Evolutionary conservation across 2,113 vertebrate species (phyloP).

Genomic region (Sebastes schlegelii): DNA sequence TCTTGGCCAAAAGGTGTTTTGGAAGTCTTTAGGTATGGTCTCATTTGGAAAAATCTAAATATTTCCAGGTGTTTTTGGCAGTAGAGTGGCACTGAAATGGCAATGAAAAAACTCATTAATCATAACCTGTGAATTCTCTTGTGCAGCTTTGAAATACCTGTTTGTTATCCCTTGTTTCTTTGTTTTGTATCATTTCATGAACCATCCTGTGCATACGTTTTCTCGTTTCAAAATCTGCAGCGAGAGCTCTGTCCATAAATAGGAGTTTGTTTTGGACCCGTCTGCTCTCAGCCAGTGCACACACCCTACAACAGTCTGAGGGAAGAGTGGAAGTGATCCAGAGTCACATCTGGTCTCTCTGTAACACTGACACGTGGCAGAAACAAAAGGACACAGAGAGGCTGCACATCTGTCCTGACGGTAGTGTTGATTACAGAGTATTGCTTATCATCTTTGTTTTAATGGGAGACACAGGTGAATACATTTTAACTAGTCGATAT

Average conservation of each 20-base stretch:
- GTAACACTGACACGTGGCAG: slow-evolving; percentile 85
- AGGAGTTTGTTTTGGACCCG: slow-evolving; percentile 61
- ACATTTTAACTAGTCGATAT: no score
- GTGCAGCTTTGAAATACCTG: background rate
- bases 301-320: slow-evolving; percentile 36
- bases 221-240: background rate
- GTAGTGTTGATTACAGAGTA: background rate
- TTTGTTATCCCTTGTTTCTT: background rate
- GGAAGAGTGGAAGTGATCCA: slow-evolving; percentile 73
- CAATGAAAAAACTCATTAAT: background rate
- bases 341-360: slow-evolving; percentile 81
- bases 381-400: slow-evolving; percentile 38
- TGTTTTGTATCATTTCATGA: background rate
- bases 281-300: slow-evolving; percentile 12
- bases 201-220: background rate
- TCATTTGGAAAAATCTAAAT: background rate
- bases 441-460: background rate
- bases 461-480: no score
- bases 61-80: slow-evolving; percentile 28
- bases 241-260: background rate
- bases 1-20: slow-evolving; percentile 8
- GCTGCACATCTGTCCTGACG: background rate
- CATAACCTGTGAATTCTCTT: background rate
- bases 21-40: background rate
- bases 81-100: background rate